A percentile compares a stretch with the other conserved stretches of the same genome.
Conservation (phyloP, 1,140 invertebrate genomes). For the Megalopta genalis region DNA sequence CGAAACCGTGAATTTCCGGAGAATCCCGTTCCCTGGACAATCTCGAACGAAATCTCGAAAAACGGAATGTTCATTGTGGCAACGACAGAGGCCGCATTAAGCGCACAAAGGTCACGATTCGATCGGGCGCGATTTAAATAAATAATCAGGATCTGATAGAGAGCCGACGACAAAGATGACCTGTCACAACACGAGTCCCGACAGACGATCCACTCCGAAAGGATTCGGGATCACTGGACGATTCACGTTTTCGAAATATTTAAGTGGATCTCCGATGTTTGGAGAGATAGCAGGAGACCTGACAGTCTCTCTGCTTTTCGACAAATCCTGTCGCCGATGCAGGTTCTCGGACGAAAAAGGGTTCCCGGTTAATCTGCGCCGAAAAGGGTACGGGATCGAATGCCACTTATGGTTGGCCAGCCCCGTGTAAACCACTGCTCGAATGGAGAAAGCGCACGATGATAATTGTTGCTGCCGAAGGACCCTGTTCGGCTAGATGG, state of each 20-base stretch:
- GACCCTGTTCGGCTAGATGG: not conserved
- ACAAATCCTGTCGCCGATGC: constrained; percentile 44
- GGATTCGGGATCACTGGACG: constrained; percentile 49
- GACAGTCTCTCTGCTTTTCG: not conserved
- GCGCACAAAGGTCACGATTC: constrained; percentile 45
- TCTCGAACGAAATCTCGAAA: not conserved
- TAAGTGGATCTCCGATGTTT: constrained; percentile 75
- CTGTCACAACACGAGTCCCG: constrained; percentile 68
- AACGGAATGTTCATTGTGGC: constrained; percentile 29
- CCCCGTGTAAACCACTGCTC: constrained; percentile 26
- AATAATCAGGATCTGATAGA: constrained; percentile 69
- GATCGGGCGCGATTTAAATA: constrained; percentile 60
- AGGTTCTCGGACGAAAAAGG: constrained; percentile 45
- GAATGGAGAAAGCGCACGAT: constrained; percentile 8
- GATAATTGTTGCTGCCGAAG: constrained; percentile 24
- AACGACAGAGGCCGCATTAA: constrained; percentile 43
- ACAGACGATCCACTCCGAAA: constrained; percentile 48
- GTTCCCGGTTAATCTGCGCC: constrained; percentile 52
- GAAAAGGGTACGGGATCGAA: constrained; percentile 33
- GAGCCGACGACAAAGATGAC: constrained; percentile 57
- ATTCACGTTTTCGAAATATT: constrained; percentile 73
- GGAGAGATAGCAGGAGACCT: constrained; percentile 65
- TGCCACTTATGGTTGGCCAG: constrained; percentile 1
- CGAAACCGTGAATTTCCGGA: constrained; percentile 18
- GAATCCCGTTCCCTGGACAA: not conserved